Percentiles rank a stretch among this genome's conserved stretches.
phyloP scores from a whole-genome alignment of 1,140 invertebrate genomes.

The Calliphora vicina region DNA sequence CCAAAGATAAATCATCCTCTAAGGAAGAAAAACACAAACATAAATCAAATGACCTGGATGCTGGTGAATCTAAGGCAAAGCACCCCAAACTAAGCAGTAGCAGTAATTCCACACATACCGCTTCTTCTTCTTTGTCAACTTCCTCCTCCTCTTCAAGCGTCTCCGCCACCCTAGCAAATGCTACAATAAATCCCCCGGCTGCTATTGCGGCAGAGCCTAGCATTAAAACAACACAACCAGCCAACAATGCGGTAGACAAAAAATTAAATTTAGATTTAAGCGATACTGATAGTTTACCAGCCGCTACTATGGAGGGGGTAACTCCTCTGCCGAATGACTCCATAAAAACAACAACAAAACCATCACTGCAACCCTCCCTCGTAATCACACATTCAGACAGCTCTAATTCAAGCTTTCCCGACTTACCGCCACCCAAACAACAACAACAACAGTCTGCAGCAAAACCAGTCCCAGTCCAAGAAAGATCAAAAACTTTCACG shows the following conservation, averaged over 20 bases:
- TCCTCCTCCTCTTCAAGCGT: neutral
- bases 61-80: conserved; percentile 45
- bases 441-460: neutral
- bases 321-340: too few relatives aligned
- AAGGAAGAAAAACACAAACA: conserved; percentile 50
- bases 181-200: neutral
- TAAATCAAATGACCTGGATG: conserved; percentile 45
- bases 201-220: neutral
- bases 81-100: neutral
- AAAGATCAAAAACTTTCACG: neutral
- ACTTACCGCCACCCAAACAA: conserved; percentile 43
- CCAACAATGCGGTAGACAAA: conserved; percentile 20
- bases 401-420: conserved; percentile 61
- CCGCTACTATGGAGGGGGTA: conserved; percentile 46
- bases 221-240: conserved; percentile 40
- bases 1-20: conserved; percentile 38
- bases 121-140: neutral
- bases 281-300: conserved; percentile 55
- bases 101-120: neutral
- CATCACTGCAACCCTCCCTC: conserved; percentile 45
- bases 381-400: conserved; percentile 54
- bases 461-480: conserved; percentile 4
- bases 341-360: conserved; percentile 38
- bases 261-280: conserved; percentile 51
- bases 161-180: neutral